Conservation (phyloP, 2,888 invertebrate genomes). For the Helicoverpa assulta region DNA sequence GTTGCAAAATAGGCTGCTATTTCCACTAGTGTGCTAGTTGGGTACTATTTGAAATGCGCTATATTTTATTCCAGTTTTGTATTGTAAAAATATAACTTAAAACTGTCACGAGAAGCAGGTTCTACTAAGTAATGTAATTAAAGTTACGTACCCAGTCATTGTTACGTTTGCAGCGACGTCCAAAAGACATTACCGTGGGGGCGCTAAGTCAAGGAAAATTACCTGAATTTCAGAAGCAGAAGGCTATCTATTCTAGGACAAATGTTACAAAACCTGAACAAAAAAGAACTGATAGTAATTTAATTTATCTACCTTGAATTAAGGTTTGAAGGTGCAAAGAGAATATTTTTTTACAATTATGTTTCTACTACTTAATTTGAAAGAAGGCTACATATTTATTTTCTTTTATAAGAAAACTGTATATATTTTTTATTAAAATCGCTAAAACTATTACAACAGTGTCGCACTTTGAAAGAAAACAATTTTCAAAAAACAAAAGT, state of each 20-base stretch:
- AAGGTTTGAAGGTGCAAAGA: not conserved
- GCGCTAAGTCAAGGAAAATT: not conserved
- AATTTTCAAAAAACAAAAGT: not conserved
- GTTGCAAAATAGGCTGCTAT: too few species aligned
- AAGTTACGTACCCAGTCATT: not conserved
- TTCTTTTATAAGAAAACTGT: not conserved
- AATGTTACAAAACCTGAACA: not conserved
- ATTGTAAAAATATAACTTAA: too few species aligned
- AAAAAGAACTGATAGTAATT: not conserved
- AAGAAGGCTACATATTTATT: not conserved
- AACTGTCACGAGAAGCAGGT: too few species aligned
- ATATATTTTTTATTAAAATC: too few species aligned
- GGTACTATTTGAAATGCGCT: too few species aligned
- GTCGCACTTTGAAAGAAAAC: not conserved
- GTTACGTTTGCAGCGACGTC: not conserved
- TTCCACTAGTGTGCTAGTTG: too few species aligned
- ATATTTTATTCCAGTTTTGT: not conserved
- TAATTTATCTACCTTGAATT: not conserved
- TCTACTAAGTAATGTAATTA: not conserved
- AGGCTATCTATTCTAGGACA: not conserved
- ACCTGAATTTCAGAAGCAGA: constrained; percentile 1
- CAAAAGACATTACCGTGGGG: not conserved
- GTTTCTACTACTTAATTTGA: not conserved
- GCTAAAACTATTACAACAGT: not conserved
- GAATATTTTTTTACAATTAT: not conserved